Evolutionary conservation across 2,797 vertebrate species (phyloP), one percentile per base, ranked within the genome.

Genomic region (Sebastes diploproa): DNA sequence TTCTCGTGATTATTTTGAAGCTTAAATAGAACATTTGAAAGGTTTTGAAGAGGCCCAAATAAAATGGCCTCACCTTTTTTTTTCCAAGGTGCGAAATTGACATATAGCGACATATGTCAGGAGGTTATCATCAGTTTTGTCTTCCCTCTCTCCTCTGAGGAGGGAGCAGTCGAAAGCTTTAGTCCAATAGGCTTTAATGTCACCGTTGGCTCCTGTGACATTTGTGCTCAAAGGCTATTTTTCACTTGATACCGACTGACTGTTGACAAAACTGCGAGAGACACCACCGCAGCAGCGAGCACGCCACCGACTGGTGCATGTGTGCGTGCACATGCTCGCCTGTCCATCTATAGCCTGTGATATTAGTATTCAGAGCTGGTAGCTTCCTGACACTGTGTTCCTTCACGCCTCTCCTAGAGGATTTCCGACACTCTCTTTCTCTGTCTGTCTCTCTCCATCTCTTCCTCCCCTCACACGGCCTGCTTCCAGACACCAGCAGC

Each of bases 321-420:
- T 59, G 73, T 58, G 14, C 42, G 66, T 70, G 72, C 32, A 58
- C 59, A n/a, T 34, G 46, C 59, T 52, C 50, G 50, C 66, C 78
- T 23, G 87, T 87, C 87, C 88, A 56, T 90, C 83, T 27, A 58
- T 56, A 70, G 81, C 78, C 79, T 32, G 36, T 27, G 64, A 85
- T 78, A 91, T 96, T 95, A 94, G 92, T 91, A 95, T 95, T 93
- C 94, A n/a, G 80, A 70, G 85, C 82, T 6, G 73, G 91, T 90
- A 76, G 87, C 93, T 94, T 95, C 94, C 94, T 95, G 92, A 94
- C 93, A 90, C 91, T 84, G 72, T 85, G 90, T 89, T 90, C 89
- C 91, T 91, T 92, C 93, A 91, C 86, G 90, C 91, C 90, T 92
- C 86, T 93, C 92, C 85, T 84, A 74, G 86, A 92, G 90, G 91